Evolutionary conservation across 2,888 invertebrate genomes (phyloP), one percentile per base, ranked within the genome.

Genomic region (Vannuccia rotundouncinata): DNA sequence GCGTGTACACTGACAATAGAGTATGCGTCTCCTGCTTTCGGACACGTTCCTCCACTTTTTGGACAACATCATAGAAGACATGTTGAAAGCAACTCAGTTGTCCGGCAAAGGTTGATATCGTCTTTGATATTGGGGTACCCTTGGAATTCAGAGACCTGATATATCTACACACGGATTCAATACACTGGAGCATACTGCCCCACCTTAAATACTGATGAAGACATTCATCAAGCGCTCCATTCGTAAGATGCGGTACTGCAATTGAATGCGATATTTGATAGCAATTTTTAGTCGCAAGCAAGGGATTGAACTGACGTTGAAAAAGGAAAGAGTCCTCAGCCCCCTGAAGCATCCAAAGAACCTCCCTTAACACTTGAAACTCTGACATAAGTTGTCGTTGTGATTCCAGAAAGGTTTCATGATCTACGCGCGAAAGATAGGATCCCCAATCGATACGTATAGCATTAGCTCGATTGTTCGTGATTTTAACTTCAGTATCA

Each of bases 271-370:
- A 5, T 17, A 45, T 45, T 17, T 45, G 45, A 22, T 73, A 73
- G n/a, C 74, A 73, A n/a, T 73, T 73, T 27, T 73, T 73, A 5
- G 74, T 27, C n/a, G 27, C 27, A n/a, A 73, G 22, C 27, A 27
- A n/a, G n/a, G 74, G 74, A 73, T 73, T 73, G 2, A 22, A 22
- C 74, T 73, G 22, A n/a, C 22, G 22, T 22, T 73, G 10, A 73
- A 73, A 73, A 10, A 73, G 5, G 74, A 73, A 73, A n/a, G 74
- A 73, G 5, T 73, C 74, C 5, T 27, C n/a, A 27, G 74, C 74
- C n/a, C 74, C 74, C 5, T 5, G 27, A 73, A 73, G 22, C 74
- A 73, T 73, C 74, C 74, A 73, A n/a, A 73, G 27, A 73, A 73
- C 74, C n/a, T 73, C 74, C 22, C 74, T n/a, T 5, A 73, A 10